Evolutionary conservation across 2,888 invertebrate genomes (phyloP).

Genomic region (Spisula subtruncata): DNA sequence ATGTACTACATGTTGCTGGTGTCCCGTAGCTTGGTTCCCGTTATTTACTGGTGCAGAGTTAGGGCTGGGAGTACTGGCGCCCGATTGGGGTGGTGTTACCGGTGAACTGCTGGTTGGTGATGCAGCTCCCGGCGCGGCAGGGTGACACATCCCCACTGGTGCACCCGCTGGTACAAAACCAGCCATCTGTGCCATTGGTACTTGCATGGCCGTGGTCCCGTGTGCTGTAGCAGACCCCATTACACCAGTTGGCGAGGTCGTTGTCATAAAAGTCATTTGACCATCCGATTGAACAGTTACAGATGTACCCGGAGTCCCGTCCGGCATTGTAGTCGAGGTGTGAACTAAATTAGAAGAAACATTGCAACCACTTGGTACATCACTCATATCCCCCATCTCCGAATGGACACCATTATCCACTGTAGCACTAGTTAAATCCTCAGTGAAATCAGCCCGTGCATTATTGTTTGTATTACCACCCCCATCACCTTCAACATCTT

Average conservation of each 20-base stretch:
- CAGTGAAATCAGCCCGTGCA: conserved; percentile 5
- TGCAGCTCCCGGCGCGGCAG: conserved; percentile 32
- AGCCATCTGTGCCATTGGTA: conserved; percentile 39
- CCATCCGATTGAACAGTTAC: conserved; percentile 54
- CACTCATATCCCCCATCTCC: conserved; percentile 18
- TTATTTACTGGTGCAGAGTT: conserved; percentile 66
- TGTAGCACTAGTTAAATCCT: conserved; percentile 13
- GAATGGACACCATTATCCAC: conserved; percentile 39
- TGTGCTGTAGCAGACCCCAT: conserved; percentile 49
- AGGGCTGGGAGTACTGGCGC: conserved; percentile 66
- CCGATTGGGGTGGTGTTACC: conserved; percentile 70
- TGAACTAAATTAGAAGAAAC: conserved; percentile 20
- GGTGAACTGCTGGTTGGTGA: conserved; percentile 51
- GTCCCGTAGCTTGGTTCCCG: conserved; percentile 45
- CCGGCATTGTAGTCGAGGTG: conserved; percentile 28
- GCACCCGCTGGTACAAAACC: conserved; percentile 42
- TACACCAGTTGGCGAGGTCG: conserved; percentile 50
- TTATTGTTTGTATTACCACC: conserved; percentile 17
- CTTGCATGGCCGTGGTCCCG: conserved; percentile 41
- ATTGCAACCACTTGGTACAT: conserved; percentile 16
- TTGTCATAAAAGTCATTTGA: conserved; percentile 64
- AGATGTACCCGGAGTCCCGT: conserved; percentile 52
- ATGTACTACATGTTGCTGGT: conserved; percentile 91
- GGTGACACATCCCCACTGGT: conserved; percentile 39
- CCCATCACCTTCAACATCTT: background rate